These are phyloP conservation scores for Anagyrus pseudococci DNA, from an alignment of 2,888 invertebrate genomes.

Conservation along the genomic window DNA sequence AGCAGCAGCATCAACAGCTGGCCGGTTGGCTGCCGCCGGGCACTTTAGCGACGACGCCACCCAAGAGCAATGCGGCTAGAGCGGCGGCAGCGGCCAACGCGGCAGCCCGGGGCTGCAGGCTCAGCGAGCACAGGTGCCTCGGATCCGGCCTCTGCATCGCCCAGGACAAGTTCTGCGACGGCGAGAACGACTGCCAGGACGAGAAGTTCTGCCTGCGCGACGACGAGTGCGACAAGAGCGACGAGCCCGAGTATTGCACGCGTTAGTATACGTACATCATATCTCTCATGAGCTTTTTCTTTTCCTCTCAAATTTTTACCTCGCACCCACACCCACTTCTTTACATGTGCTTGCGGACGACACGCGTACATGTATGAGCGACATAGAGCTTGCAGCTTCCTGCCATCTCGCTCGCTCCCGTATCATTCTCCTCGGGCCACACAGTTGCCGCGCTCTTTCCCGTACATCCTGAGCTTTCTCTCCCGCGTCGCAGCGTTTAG, in stretches of 20 bases:
- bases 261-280: slow-evolving; percentile 68
- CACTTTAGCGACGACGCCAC: background rate
- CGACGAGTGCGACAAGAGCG: slow-evolving; percentile 83
- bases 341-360: no score
- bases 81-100: slow-evolving; percentile 8
- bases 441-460: no score
- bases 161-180: slow-evolving; percentile 79
- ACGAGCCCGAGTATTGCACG: slow-evolving; percentile 77
- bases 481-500: no score
- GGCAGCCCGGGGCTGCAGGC: slow-evolving; percentile 54
- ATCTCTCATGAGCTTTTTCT: no score
- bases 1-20: background rate
- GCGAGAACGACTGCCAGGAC: slow-evolving; percentile 76
- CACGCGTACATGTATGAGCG: no score
- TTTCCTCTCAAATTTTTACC: no score
- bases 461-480: no score
- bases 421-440: no score
- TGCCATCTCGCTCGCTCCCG: no score
- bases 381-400: no score
- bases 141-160: slow-evolving; percentile 69
- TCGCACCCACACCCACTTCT: no score
- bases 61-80: no score
- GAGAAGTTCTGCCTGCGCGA: slow-evolving; percentile 81
- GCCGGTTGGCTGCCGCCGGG: background rate
- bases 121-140: slow-evolving; percentile 63